A percentile compares a stretch with the other conserved stretches of the same genome.
Evolutionary conservation across 2,888 invertebrate species (phyloP).

Genomic region (Smittia aterrima): DNA sequence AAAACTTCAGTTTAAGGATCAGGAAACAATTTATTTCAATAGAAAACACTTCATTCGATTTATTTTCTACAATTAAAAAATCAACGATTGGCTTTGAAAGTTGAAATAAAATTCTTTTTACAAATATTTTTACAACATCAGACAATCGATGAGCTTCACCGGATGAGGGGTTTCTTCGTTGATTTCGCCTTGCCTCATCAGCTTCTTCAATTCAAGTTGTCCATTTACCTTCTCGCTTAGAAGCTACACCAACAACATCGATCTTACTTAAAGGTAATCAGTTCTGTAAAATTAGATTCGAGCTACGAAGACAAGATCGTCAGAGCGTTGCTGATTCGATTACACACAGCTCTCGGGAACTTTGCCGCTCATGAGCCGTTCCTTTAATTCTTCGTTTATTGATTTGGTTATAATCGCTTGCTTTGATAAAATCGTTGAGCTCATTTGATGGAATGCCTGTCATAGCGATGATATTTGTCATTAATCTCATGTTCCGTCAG

Average conservation of each 20-base stretch:
- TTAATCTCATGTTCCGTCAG: constrained; percentile 7
- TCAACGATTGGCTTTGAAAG: too few species aligned
- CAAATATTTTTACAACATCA: too few species aligned
- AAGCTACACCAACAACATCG: background rate
- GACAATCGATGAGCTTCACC: too few species aligned
- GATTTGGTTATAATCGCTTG: constrained; percentile 38
- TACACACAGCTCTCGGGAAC: constrained; percentile 41
- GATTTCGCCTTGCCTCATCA: background rate
- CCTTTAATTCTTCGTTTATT: constrained; percentile 39
- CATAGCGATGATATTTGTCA: constrained; percentile 29
- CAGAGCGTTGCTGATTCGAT: constrained; percentile 3
- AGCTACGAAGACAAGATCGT: constrained; percentile 13
- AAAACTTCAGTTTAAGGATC: too few species aligned
- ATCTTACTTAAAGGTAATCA: constrained; percentile 40
- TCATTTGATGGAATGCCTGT: constrained; percentile 36
- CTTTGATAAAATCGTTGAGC: constrained; percentile 25
- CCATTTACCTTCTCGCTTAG: background rate
- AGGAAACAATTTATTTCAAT: too few species aligned
- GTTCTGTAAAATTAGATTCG: constrained; percentile 40
- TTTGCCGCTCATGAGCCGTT: constrained; percentile 33
- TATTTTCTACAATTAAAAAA: too few species aligned
- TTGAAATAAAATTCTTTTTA: too few species aligned
- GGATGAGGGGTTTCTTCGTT: too few species aligned
- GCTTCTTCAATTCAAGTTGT: background rate
- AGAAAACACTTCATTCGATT: too few species aligned